Evolutionary conservation across 2,113 vertebrate genomes (phyloP), one percentile per base, ranked within the genome.

Genomic region (Grallaria varia): DNA sequence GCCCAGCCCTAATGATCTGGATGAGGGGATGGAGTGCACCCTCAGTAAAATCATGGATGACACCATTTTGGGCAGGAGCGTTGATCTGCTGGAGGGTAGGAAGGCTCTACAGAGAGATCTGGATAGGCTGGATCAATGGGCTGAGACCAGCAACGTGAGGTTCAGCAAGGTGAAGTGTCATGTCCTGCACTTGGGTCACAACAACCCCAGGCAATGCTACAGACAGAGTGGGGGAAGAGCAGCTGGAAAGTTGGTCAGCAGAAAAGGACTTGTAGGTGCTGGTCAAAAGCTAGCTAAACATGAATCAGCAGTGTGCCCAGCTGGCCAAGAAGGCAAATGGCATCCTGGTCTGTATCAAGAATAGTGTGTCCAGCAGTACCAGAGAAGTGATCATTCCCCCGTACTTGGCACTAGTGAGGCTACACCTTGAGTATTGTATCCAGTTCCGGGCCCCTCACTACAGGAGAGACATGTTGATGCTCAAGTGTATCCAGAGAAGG

Each of bases 141-240:
- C 58, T 2, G 6, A 87, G 30, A 17, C 28, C 30, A 63, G 3
- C 1, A 5, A 6, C 3, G 8, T 8, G 30, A 72, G 10, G 13
- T 49, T 63, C 66, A 72, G 24, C 25, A n/a, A 25, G 8, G 13
- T 1, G 0, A 47, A 55, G 24, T 47, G 20, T 3, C 1, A 0
- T 13, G 40, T 55, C 30, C 24, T 62, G 40, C 47, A 3, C 1
- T 9, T 45, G 39, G 24, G 2, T 63, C 49, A 72, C n/a, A 71
- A 71, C 8, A n/a, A 21, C 25, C 24, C 17, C 55, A 40, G 0
- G 4, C 6, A 25, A n/a, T 8, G 4, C 24, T 40, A 3, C 5
- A 11, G 47, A 47, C 23, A 49, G 49, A 50, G 49, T 55, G 28
- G 8, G 12, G 47, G 24, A 24, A 1, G 56, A 1, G 16, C 0